These are phyloP conservation scores for Vidua chalybeata DNA, from an alignment of 2,113 vertebrate species.

Conservation along the genomic window DNA sequence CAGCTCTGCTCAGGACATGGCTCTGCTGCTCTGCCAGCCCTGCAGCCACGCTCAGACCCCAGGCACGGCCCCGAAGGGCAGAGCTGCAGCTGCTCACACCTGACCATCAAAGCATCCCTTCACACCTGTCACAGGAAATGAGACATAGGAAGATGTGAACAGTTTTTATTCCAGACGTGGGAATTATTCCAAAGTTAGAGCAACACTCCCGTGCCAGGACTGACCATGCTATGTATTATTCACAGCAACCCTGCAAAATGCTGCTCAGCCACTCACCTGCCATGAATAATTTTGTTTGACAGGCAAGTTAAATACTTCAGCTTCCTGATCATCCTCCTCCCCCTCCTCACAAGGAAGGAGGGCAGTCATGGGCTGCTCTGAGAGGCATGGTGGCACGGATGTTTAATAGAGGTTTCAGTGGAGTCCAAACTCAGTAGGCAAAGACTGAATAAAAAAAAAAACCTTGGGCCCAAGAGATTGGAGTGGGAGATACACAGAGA, in stretches of 20 bases:
- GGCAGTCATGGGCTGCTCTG: neutral
- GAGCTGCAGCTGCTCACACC: neutral
- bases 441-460: neutral
- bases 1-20: too few species aligned
- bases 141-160: neutral
- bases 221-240: neutral
- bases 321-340: neutral
- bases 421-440: neutral
- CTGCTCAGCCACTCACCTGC: neutral
- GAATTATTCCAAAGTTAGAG: neutral
- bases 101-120: neutral
- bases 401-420: neutral
- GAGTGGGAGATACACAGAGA: neutral
- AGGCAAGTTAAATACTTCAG: slow-evolving; percentile 8
- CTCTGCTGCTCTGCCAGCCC: neutral
- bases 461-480: neutral
- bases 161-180: accelerated
- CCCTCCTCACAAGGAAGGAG: neutral
- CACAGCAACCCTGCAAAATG: neutral
- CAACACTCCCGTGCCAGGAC: accelerated
- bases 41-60: neutral
- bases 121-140: accelerated
- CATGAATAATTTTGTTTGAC: slow-evolving; percentile 16
- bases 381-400: neutral
- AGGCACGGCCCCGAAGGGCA: accelerated